Percentiles rank a stretch among this genome's conserved stretches.
These are phyloP conservation scores for Tarsius wallacei DNA, from an alignment of 2,797 vertebrate species.

Conservation along the genomic window DNA sequence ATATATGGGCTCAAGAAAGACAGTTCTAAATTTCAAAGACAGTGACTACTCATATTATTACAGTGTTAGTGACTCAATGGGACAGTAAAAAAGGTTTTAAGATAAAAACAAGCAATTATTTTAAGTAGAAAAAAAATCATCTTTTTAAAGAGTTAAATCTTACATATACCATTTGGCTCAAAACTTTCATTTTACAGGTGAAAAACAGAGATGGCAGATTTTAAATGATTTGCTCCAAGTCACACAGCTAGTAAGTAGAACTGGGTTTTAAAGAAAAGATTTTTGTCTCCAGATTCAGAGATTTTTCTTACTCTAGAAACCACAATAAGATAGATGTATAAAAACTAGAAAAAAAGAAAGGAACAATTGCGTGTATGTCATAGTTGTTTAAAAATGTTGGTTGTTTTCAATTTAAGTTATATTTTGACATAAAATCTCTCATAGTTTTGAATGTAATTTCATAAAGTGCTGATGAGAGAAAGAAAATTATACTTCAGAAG, in stretches of 20 bases:
- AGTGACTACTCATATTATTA: neutral
- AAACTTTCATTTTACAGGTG: neutral
- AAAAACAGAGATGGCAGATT: neutral
- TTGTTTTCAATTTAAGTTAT: conserved; percentile 9
- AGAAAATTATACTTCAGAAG: neutral
- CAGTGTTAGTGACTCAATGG: neutral
- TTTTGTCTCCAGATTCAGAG: neutral
- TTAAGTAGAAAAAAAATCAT: neutral
- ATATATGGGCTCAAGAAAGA: neutral
- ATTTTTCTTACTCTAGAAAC: neutral
- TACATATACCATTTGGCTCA: neutral
- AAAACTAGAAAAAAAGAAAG: neutral
- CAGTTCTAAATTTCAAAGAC: neutral
- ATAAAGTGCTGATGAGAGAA: neutral
- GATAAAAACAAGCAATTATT: neutral
- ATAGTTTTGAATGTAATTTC: neutral
- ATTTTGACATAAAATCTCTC: conserved; percentile 22
- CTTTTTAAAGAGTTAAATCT: neutral
- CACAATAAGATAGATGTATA: neutral
- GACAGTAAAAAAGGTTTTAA: neutral
- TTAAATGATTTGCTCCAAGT: neutral
- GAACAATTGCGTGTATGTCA: neutral
- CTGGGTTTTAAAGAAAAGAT: neutral
- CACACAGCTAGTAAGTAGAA: neutral
- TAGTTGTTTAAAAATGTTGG: neutral